A percentile compares a stretch with the other conserved stretches of the same genome.
These are phyloP conservation scores for Sebastes nivosus DNA, from an alignment of 2,797 vertebrate genomes.

Conservation along the genomic window DNA sequence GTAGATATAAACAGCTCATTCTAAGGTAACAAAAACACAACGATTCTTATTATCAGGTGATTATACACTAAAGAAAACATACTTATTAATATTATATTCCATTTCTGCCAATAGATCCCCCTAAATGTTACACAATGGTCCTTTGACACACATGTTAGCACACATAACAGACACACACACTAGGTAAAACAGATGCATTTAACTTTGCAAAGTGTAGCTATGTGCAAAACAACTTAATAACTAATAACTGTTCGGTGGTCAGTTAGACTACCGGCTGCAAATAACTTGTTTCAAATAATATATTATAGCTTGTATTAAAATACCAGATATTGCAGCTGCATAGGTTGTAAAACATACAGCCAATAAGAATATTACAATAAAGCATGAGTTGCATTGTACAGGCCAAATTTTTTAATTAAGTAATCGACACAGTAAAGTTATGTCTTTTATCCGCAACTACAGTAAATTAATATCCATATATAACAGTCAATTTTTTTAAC, in stretches of 20 bases:
- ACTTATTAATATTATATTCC: too few species aligned
- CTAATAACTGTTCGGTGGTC: not conserved
- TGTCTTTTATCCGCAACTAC: not conserved
- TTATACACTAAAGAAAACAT: too few species aligned
- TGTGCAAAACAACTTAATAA: not conserved
- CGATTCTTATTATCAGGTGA: too few species aligned
- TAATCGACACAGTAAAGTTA: not conserved
- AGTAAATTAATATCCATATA: slow-evolving; percentile 15
- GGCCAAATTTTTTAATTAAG: not conserved
- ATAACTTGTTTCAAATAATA: not conserved
- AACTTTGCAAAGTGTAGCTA: not conserved
- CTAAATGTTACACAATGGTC: too few species aligned
- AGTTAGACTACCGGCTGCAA: not conserved
- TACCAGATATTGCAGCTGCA: not conserved
- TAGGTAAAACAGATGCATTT: not conserved
- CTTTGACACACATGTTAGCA: too few species aligned
- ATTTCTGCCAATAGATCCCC: too few species aligned
- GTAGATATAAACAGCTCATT: too few species aligned
- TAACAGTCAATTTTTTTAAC: slow-evolving; percentile 5
- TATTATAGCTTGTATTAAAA: not conserved
- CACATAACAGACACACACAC: not conserved
- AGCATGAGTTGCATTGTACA: not conserved
- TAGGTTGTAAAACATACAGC: not conserved
- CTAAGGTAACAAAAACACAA: too few species aligned
- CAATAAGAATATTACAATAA: not conserved